These are phyloP conservation scores for Platyrinchus mystaceus DNA, from an alignment of 2,797 vertebrate genomes.

Conservation along the genomic window DNA sequence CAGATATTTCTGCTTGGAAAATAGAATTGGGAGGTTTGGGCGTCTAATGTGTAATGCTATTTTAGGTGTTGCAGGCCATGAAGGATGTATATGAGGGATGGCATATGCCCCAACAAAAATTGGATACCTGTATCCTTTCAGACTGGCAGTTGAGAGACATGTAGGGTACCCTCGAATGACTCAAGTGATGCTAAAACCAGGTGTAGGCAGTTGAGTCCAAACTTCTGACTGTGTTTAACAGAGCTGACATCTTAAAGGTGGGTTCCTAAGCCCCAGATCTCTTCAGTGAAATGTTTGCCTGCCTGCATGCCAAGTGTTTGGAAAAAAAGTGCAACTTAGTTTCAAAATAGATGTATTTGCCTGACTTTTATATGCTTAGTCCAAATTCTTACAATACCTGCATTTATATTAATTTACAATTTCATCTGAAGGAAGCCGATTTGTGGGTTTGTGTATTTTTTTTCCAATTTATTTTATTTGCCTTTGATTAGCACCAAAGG, in stretches of 20 bases:
- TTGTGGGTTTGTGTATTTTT: background rate
- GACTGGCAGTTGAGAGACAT: fast-evolving
- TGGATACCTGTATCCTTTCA: background rate
- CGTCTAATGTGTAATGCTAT: background rate
- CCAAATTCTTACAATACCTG: background rate
- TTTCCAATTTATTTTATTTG: background rate
- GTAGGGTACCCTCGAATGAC: background rate
- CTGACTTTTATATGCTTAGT: background rate
- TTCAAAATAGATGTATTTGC: background rate
- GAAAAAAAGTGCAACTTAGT: background rate
- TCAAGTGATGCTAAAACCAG: background rate
- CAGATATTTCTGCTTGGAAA: background rate
- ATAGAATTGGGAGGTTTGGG: background rate
- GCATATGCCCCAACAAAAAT: background rate
- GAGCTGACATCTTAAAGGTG: background rate
- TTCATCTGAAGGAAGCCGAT: background rate
- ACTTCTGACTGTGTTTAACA: background rate
- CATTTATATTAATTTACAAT: background rate
- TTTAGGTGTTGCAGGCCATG: background rate
- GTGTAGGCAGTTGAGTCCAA: background rate
- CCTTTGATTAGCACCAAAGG: background rate
- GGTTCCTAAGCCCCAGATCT: background rate
- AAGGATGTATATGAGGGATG: background rate
- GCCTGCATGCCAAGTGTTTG: background rate
- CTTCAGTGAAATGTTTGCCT: background rate